phyloP scores from a whole-genome alignment of 2,113 vertebrate species.

The Microcebus tavaratra region DNA sequence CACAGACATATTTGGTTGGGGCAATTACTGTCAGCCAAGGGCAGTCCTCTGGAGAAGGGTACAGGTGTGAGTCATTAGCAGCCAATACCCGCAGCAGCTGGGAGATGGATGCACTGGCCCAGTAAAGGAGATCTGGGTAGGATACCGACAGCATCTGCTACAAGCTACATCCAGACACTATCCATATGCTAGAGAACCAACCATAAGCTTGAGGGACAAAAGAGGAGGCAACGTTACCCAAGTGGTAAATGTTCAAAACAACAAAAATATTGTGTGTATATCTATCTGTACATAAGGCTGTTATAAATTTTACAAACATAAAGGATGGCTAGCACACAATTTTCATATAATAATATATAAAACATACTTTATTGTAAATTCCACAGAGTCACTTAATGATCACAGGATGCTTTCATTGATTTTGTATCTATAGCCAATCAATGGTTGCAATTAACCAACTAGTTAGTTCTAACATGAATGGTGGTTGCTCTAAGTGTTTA shows the following conservation, averaged over 20 bases:
- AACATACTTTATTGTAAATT: neutral
- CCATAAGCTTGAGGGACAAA: slow-evolving; percentile 29
- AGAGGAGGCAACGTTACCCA: neutral
- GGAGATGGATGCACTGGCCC: slow-evolving; percentile 64
- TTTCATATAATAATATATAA: neutral
- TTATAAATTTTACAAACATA: neutral
- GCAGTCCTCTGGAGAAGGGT: slow-evolving; percentile 57
- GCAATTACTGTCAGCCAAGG: slow-evolving; percentile 62
- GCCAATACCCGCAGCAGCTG: slow-evolving; percentile 65
- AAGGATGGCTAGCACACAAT: neutral
- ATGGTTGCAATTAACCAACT: neutral
- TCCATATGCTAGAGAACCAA: slow-evolving; percentile 58
- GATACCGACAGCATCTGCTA: slow-evolving; percentile 59
- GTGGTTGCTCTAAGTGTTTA: neutral
- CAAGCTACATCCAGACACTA: slow-evolving; percentile 43
- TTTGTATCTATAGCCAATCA: neutral
- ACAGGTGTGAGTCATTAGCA: slow-evolving; percentile 70
- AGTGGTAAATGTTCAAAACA: slow-evolving; percentile 1
- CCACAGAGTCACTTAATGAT: neutral
- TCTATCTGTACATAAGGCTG: neutral
- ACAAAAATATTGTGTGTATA: neutral
- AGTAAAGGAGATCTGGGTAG: slow-evolving; percentile 59
- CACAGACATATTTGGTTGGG: slow-evolving; percentile 19
- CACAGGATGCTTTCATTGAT: neutral
- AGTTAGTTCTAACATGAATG: neutral